These are phyloP conservation scores for Fratercula arctica DNA, from an alignment of 2,797 vertebrate species.

Conservation along the genomic window DNA sequence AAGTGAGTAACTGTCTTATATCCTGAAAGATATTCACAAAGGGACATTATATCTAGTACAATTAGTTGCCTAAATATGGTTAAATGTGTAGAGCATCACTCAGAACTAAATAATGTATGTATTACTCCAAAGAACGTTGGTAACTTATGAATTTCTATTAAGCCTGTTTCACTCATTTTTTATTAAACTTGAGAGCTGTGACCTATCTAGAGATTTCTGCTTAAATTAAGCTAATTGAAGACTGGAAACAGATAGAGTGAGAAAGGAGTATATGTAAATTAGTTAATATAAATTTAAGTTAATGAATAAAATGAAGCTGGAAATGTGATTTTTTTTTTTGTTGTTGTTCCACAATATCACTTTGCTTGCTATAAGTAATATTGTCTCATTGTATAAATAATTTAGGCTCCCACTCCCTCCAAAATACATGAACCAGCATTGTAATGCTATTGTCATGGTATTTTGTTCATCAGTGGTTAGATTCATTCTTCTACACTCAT, in stretches of 20 bases:
- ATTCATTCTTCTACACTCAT: rapidly evolving
- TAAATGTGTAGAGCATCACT: slow-evolving; percentile 39
- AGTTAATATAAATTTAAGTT: slow-evolving; percentile 62
- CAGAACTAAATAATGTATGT: slow-evolving; percentile 71
- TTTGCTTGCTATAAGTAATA: not conserved
- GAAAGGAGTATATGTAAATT: slow-evolving; percentile 52
- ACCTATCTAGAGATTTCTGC: slow-evolving; percentile 72
- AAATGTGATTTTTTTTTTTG: not conserved
- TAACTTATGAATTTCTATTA: slow-evolving; percentile 73
- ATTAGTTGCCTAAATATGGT: slow-evolving; percentile 49
- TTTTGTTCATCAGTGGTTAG: not conserved
- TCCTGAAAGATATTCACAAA: slow-evolving; percentile 10
- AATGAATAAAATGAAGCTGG: slow-evolving; percentile 53
- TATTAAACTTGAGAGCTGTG: slow-evolving; percentile 75
- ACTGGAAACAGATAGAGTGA: slow-evolving; percentile 54
- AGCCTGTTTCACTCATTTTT: slow-evolving; percentile 66
- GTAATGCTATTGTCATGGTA: not conserved
- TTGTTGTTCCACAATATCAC: not conserved
- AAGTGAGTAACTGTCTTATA: not conserved
- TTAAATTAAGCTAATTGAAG: slow-evolving; percentile 75
- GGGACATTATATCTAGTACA: slow-evolving; percentile 18
- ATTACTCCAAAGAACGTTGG: slow-evolving; percentile 64
- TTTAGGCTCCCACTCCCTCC: not conserved
- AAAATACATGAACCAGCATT: not conserved
- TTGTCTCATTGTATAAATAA: not conserved